Base-by-base conservation (phyloP, 2,888 invertebrate species). In the Cepaea hortensis region DNA sequence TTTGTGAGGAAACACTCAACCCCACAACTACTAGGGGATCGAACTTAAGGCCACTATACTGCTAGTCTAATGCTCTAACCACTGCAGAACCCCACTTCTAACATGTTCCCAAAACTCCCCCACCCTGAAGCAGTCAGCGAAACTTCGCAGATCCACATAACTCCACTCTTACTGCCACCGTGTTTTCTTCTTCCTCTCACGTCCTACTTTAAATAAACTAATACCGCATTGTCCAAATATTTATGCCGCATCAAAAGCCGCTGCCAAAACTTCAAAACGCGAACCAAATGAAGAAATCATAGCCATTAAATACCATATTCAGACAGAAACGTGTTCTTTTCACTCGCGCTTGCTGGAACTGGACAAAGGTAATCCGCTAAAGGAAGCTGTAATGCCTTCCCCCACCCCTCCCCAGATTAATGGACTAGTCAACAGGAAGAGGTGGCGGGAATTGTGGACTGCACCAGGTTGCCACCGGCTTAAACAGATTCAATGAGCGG, bases 211-310 rank as follows among this genome's bases (percentile, higher is more conserved):
- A 46, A 15, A 18, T 6, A 35, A 82, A 55, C 82, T 82, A 82
- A 82, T 82, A 55, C n/a, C 48, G 15, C 18, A 65, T 81, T 81
- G 81, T 81, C 23, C 48, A 6, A 2, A 48, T 70, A 50, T 81
- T 70, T 81, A 50, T 23, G 20, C 15, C 61, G 6, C 15, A 46
- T 80, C 65, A 9, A 55, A 70, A 20, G n/a, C 50, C 9, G 20
- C 48, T 48, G 68, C 46, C 35, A 2, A 11, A 46, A 4, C 20
- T 50, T 81, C 11, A 48, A 81, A 70, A 70, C 11, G n/a, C 9
- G n/a, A 70, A 68, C 70, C 80, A 80, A 81, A 81, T 68, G 81
- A 70, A 68, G 70, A 50, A 81, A 81, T 81, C 81, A 81, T 81
- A 13, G 81, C 81, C 48, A 50, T 81, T 81, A 48, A 81, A 70